These are phyloP conservation scores for Aporophyla lueneburgensis DNA, from an alignment of 2,888 invertebrate species.

Conservation along the genomic window DNA sequence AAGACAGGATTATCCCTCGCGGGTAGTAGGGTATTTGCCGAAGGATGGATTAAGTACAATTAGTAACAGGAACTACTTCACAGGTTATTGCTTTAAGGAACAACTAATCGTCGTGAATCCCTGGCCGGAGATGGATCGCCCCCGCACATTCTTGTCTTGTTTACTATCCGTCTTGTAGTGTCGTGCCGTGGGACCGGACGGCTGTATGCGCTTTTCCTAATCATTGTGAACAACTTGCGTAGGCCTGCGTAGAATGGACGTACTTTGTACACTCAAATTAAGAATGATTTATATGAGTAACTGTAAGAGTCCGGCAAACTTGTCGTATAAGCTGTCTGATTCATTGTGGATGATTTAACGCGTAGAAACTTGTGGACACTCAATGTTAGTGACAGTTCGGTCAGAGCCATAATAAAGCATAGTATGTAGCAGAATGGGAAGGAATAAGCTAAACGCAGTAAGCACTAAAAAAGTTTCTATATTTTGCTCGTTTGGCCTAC, in stretches of 20 bases:
- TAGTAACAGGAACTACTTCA: slow-evolving; percentile 77
- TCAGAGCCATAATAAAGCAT: neutral
- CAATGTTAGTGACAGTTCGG: slow-evolving; percentile 4
- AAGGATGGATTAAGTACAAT: slow-evolving; percentile 78
- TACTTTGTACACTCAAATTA: slow-evolving; percentile 52
- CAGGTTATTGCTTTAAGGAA: slow-evolving; percentile 74
- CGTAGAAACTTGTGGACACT: slow-evolving; percentile 10
- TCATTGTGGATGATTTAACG: slow-evolving; percentile 24
- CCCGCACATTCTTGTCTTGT: slow-evolving; percentile 79
- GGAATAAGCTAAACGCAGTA: neutral
- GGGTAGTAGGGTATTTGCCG: slow-evolving; percentile 53
- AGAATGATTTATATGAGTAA: slow-evolving; percentile 47
- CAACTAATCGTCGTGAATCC: slow-evolving; percentile 74
- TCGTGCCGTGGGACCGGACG: slow-evolving; percentile 73
- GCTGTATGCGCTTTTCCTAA: slow-evolving; percentile 69
- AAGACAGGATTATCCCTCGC: slow-evolving; percentile 64
- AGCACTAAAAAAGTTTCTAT: slow-evolving; percentile 25
- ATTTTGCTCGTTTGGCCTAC: slow-evolving; percentile 36
- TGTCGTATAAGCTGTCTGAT: slow-evolving; percentile 10
- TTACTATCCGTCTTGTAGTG: slow-evolving; percentile 75
- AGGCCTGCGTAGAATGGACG: slow-evolving; percentile 61
- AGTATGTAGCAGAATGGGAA: slow-evolving; percentile 5
- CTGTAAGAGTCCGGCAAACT: slow-evolving; percentile 27
- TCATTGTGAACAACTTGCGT: slow-evolving; percentile 70
- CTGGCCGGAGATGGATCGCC: slow-evolving; percentile 76